phyloP scores from a whole-genome alignment of 1,140 invertebrate species.

The Trypoxylus dichotomus region DNA sequence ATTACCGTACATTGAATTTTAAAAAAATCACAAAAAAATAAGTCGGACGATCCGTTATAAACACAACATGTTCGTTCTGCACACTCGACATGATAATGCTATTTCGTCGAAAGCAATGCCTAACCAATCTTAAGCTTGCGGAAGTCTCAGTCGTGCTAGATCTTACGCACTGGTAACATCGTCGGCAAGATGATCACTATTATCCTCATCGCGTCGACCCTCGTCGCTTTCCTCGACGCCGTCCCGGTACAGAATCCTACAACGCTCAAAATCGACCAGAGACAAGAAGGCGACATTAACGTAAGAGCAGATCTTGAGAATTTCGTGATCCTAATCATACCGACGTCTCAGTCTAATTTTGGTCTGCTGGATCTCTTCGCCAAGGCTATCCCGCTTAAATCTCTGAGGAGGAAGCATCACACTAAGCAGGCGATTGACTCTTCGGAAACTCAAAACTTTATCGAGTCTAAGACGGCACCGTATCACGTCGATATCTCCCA shows the following conservation, averaged over 20 bases:
- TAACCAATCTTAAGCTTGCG: no score
- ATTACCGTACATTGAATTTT: no score
- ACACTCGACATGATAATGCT: no score
- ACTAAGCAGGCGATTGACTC: constrained; percentile 21
- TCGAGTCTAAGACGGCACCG: constrained; percentile 52
- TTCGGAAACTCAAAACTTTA: constrained; percentile 46
- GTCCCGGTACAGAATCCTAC: constrained; percentile 1
- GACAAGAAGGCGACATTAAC: constrained; percentile 64
- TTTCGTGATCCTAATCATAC: constrained; percentile 63
- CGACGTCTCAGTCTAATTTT: constrained; percentile 44
- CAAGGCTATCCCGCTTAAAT: constrained; percentile 41
- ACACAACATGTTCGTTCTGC: no score
- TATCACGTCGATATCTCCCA: constrained; percentile 50
- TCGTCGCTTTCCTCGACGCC: neutral
- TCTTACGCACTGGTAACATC: no score
- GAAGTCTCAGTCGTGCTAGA: no score
- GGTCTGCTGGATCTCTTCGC: constrained; percentile 54
- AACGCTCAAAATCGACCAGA: constrained; percentile 58
- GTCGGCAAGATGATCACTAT: no score
- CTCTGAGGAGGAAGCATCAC: constrained; percentile 18
- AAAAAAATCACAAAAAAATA: no score
- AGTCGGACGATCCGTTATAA: no score
- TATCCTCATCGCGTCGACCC: neutral
- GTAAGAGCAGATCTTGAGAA: constrained; percentile 66
- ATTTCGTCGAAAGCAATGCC: no score